Evolutionary conservation across 2,113 vertebrate species (phyloP).

Genomic region (Takifugu flavidus): DNA sequence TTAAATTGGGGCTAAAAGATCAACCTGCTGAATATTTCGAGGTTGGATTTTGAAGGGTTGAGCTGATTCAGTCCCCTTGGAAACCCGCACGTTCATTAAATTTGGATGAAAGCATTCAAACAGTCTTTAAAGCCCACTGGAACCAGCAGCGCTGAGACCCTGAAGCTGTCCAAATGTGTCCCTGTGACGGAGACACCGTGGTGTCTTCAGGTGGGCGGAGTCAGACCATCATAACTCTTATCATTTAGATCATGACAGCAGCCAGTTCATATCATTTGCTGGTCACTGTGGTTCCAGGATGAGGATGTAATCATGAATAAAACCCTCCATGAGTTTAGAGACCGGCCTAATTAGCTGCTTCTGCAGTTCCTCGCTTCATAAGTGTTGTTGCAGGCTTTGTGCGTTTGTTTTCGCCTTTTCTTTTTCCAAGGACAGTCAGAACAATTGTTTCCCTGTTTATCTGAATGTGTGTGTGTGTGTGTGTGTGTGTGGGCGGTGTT

Average conservation of each 20-base stretch:
- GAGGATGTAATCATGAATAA: constrained; percentile 53
- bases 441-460: constrained; percentile 18
- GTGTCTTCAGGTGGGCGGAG: constrained; percentile 18
- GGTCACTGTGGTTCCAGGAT: constrained; percentile 27
- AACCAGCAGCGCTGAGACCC: too few relatives aligned
- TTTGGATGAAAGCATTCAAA: too few relatives aligned
- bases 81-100: too few relatives aligned
- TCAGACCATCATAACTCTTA: constrained; percentile 43
- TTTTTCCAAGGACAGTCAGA: constrained; percentile 32
- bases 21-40: too few relatives aligned
- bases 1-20: too few relatives aligned
- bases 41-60: too few relatives aligned
- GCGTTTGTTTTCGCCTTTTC: constrained; percentile 21
- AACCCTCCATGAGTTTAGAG: constrained; percentile 36
- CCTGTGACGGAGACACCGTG: not conserved
- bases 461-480: constrained; percentile 9
- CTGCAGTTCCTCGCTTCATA: constrained; percentile 39
- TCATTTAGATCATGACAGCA: constrained; percentile 48
- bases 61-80: too few relatives aligned
- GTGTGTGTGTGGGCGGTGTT: constrained; percentile 10
- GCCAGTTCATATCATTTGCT: not conserved
- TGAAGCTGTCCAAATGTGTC: too few relatives aligned
- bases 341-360: constrained; percentile 59
- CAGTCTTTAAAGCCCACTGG: too few relatives aligned
- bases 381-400: constrained; percentile 22